Conservation (phyloP, 2,797 vertebrate species). For the Catamblyrhynchus diadema region DNA sequence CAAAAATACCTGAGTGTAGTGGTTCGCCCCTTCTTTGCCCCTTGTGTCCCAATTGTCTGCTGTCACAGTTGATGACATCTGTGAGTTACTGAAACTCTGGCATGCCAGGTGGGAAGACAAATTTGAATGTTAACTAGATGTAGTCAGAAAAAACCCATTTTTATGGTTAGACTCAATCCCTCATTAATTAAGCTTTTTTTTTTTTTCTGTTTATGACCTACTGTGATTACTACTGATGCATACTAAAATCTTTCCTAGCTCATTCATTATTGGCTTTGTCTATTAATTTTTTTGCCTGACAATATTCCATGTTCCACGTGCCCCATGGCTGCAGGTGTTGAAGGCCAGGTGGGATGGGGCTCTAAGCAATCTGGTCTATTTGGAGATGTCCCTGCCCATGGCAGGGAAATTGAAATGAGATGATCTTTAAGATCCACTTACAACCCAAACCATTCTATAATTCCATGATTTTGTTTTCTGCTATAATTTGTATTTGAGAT, state of each 20-base stretch:
- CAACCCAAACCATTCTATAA: background rate
- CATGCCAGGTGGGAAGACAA: background rate
- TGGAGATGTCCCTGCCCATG: too few species aligned
- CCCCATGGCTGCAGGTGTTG: background rate
- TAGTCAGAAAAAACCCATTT: background rate
- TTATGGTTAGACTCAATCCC: background rate
- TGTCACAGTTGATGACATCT: background rate
- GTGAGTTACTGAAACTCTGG: background rate
- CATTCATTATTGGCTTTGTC: background rate
- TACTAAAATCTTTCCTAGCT: background rate
- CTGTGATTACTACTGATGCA: background rate
- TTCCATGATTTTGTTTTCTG: background rate
- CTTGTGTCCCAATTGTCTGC: background rate
- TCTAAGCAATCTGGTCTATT: background rate
- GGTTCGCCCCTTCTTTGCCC: background rate
- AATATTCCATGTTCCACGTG: background rate
- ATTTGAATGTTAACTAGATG: background rate
- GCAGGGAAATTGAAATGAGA: background rate
- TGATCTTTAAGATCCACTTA: background rate
- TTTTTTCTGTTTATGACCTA: background rate
- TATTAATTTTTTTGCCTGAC: background rate
- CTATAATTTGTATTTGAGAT: background rate
- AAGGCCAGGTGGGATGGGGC: background rate
- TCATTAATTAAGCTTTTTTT: background rate
- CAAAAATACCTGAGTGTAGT: background rate